Evolutionary conservation across 1,140 invertebrate species (phyloP).

Genomic region (Tyrophagus putrescentiae): DNA sequence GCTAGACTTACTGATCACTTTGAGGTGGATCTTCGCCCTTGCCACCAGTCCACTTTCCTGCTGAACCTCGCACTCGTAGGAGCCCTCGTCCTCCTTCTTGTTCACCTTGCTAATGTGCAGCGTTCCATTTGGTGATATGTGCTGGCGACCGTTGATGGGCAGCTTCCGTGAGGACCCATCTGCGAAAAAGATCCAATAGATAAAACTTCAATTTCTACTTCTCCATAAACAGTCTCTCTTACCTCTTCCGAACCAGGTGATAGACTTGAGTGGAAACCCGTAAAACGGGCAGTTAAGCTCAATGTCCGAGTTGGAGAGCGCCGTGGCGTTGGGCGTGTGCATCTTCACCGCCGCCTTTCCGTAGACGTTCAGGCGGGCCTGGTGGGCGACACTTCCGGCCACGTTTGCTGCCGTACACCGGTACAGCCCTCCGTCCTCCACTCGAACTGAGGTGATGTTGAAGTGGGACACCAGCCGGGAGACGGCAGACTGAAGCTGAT

Average conservation of each 20-base stretch:
- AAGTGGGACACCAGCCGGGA: conserved; percentile 32
- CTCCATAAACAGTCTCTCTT: not conserved
- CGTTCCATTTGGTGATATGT: conserved; percentile 49
- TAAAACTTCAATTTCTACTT: conserved; percentile 14
- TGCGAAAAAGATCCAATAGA: conserved; percentile 29
- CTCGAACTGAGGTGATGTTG: conserved; percentile 34
- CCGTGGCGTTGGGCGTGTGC: conserved; percentile 34
- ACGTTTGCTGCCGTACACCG: conserved; percentile 58
- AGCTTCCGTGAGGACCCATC: conserved; percentile 48
- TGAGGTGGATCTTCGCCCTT: conserved; percentile 12
- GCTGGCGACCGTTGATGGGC: conserved; percentile 33
- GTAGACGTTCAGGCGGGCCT: conserved; percentile 65
- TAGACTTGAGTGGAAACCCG: conserved; percentile 35
- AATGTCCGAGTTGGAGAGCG: conserved; percentile 33
- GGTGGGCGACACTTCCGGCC: conserved; percentile 55
- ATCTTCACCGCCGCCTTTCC: conserved; percentile 34
- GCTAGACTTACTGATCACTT: conserved; percentile 20
- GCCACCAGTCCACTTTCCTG: conserved; percentile 2
- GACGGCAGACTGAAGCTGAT: too few relatives aligned
- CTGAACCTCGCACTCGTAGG: conserved; percentile 37
- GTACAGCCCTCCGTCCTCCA: conserved; percentile 29
- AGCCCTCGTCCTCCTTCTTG: conserved; percentile 36
- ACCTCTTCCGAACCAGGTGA: conserved; percentile 28
- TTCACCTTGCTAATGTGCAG: conserved; percentile 44
- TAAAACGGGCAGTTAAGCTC: conserved; percentile 34